phyloP scores from a whole-genome alignment of 2,113 vertebrate genomes.

The Halcyon senegalensis region DNA sequence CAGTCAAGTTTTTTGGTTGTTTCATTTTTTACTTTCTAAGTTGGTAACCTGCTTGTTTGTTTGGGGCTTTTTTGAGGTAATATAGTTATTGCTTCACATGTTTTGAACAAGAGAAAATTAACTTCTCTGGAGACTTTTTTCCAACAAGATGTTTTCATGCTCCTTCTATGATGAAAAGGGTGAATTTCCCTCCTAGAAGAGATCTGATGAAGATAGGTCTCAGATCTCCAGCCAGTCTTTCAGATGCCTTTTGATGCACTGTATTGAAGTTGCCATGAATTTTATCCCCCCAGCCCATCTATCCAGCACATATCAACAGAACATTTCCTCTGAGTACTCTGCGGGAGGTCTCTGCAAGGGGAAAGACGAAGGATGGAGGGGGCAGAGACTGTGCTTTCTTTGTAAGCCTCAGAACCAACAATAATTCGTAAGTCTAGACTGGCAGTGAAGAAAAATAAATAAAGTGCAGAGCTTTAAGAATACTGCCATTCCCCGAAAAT shows the following conservation, averaged over 20 bases:
- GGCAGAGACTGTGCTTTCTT: not conserved
- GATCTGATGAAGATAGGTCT: not conserved
- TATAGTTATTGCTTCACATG: not conserved
- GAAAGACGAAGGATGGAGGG: not conserved
- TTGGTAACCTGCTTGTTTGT: not conserved
- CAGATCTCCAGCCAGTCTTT: not conserved
- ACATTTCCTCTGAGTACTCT: not conserved
- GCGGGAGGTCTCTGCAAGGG: not conserved
- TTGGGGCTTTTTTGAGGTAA: not conserved
- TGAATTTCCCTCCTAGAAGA: not conserved
- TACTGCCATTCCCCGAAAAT: not conserved
- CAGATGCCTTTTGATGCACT: not conserved
- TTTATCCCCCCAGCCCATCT: rapidly evolving
- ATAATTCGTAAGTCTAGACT: not conserved
- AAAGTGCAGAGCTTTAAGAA: not conserved
- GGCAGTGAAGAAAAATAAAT: not conserved
- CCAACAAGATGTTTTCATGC: not conserved
- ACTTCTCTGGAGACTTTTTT: not conserved
- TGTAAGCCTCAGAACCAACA: not conserved
- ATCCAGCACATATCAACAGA: not conserved
- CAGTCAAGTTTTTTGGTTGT: not conserved
- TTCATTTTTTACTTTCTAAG: not conserved
- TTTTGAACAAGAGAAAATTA: not conserved
- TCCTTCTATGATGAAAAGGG: not conserved
- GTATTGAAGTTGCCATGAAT: not conserved